Percentiles rank a stretch among this genome's conserved stretches.
phyloP scores from a whole-genome alignment of 2,888 invertebrate species.

The Ophion slaviceki region DNA sequence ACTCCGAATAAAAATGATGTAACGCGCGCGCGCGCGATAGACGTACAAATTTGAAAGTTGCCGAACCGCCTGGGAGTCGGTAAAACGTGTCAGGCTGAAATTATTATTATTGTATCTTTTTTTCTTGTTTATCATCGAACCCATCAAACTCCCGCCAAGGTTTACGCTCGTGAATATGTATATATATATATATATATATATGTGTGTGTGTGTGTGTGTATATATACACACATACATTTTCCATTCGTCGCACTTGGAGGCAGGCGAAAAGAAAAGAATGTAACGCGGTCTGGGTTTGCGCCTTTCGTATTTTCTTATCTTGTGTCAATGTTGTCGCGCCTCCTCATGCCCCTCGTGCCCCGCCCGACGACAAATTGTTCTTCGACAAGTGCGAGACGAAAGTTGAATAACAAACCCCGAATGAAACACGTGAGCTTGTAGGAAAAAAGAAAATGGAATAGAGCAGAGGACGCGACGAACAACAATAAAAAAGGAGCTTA shows the following conservation, averaged over 20 bases:
- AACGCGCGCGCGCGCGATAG: background rate
- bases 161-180: no score
- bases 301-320: constrained; percentile 24
- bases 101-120: background rate
- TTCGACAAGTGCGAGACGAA: constrained; percentile 3
- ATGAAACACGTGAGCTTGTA: background rate
- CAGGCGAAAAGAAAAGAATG: background rate
- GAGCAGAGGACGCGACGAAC: background rate
- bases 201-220: no score
- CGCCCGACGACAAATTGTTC: background rate
- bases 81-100: background rate
- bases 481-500: background rate
- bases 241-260: no score
- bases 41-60: constrained; percentile 51
- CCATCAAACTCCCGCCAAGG: no score
- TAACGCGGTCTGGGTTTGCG: background rate
- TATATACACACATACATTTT: no score
- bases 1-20: background rate
- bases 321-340: constrained; percentile 10
- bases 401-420: background rate
- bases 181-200: no score
- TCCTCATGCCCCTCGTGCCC: no score
- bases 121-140: background rate
- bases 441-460: background rate
- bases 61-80: background rate